These are phyloP conservation scores for Drosophila subquinaria DNA, from an alignment of 2,888 invertebrate genomes.

Conservation along the genomic window DNA sequence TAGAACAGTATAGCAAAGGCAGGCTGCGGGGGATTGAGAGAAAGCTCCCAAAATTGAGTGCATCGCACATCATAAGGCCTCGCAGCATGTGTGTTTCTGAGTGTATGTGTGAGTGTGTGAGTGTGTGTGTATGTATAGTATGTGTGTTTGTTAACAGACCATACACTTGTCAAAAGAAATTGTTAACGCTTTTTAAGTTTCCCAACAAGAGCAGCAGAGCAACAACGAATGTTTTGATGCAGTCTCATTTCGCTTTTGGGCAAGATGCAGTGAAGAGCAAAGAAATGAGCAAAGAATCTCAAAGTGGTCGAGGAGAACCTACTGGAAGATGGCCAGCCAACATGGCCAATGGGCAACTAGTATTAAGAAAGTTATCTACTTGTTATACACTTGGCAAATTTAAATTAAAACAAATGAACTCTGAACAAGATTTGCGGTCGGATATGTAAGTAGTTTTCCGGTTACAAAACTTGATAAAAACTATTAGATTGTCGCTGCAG, in stretches of 20 bases:
- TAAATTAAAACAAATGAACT: conserved; percentile 43
- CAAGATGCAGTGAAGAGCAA: not conserved
- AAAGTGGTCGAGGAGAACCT: not conserved
- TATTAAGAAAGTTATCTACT: conserved; percentile 33
- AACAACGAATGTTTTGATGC: conserved; percentile 28
- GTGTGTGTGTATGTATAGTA: conserved; percentile 17
- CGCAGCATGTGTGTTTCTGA: conserved; percentile 2
- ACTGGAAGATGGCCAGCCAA: not conserved
- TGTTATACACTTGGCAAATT: conserved; percentile 32
- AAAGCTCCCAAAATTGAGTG: conserved; percentile 35
- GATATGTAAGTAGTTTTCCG: conserved; percentile 13
- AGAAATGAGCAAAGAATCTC: conserved; percentile 3
- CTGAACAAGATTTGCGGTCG: conserved; percentile 28
- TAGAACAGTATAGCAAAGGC: not conserved
- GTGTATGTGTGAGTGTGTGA: conserved; percentile 2
- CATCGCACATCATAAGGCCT: conserved; percentile 24
- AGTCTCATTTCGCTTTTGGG: conserved; percentile 20
- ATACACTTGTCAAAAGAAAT: conserved; percentile 61
- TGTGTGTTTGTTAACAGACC: conserved; percentile 17
- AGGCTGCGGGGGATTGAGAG: not conserved
- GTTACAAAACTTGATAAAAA: conserved; percentile 9
- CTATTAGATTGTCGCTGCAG: conserved; percentile 21
- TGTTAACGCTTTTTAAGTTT: conserved; percentile 66
- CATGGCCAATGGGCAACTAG: conserved; percentile 19
- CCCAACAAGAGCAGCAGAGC: conserved; percentile 20